Base-by-base conservation (phyloP, 2,888 invertebrate genomes). In the Lepidocyrtoides sp. region DNA sequence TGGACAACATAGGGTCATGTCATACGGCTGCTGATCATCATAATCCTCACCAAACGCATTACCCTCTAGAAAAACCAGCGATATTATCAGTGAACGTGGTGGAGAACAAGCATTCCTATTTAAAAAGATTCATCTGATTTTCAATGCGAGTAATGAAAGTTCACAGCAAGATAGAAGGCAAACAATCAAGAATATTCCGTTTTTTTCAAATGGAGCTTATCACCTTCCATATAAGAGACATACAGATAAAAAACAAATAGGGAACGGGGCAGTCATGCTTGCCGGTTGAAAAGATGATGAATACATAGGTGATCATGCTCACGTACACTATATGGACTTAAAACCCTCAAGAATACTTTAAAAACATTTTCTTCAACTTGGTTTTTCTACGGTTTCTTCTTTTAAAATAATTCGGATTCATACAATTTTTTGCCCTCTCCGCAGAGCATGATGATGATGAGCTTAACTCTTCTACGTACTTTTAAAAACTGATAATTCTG, bases 81-180 rank as follows among this genome's bases (percentile, higher is more conserved):
- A 69, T 36, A 48, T 66, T 84, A 84, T 84, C 84, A 41, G 23
- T 44, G n/a, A 77, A 17, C 36, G 17, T 36, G 36, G 69, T 17
- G 36, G 66, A 84, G 83, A 84, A 84, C 83, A 84, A 84, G 85
- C 85, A 26, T 17, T 54, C 29, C 36, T 54, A 10, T 36, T 57
- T 54, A 2, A 41, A 41, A 83, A 54, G 57, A 81, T 72, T 72
- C 41, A 72, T 85, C 85, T 85, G 85, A 85, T 57, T 85, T 72
- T 85, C 57, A 83, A 83, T 66, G 41, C 81, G 32, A 82, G 82
- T 72, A 85, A 85, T 85, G 85, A 85, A 85, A 85, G 85, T 72
- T 85, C 85, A 84, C 83, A 83, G 69, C 83, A 66, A 83, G 85
- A 20, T 14, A 72, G 84, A 54, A 51, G 85, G 72, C 72, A 85